These are phyloP conservation scores for Exephanes ischioxanthus DNA, from an alignment of 2,888 invertebrate species.

Conservation along the genomic window DNA sequence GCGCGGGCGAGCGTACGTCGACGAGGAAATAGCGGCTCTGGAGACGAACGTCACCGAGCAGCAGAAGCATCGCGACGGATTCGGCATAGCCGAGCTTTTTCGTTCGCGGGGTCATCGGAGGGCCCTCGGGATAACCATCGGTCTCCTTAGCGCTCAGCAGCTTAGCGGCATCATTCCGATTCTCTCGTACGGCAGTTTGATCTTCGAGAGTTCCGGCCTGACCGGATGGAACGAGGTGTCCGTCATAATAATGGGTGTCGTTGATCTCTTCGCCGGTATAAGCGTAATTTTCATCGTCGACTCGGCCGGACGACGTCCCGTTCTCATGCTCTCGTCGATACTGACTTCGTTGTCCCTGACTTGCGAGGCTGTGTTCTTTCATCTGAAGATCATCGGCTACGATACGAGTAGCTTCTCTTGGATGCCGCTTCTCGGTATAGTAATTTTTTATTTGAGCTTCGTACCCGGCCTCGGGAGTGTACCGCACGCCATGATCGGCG, in stretches of 20 bases:
- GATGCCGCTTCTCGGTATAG: constrained; percentile 34
- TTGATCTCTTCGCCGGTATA: neutral
- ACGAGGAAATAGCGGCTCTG: constrained; percentile 27
- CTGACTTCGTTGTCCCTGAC: constrained; percentile 16
- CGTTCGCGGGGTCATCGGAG: neutral
- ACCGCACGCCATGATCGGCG: constrained; percentile 63
- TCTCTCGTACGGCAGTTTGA: constrained; percentile 12
- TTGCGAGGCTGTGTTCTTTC: constrained; percentile 29
- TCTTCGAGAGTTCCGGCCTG: constrained; percentile 34
- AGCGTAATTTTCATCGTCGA: constrained; percentile 26
- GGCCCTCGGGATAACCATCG: constrained; percentile 1
- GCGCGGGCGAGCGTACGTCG: constrained; percentile 21
- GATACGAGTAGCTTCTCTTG: constrained; percentile 25
- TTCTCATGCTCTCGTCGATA: constrained; percentile 10
- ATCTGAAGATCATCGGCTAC: constrained; percentile 27
- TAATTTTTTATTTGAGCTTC: constrained; percentile 10
- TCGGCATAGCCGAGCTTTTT: neutral
- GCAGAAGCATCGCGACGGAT: neutral
- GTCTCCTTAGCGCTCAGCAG: constrained; percentile 15
- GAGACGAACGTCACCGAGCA: constrained; percentile 11
- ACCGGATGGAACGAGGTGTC: constrained; percentile 2
- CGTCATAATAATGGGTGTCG: constrained; percentile 30
- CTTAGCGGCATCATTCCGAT: constrained; percentile 40
- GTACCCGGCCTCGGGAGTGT: constrained; percentile 61
- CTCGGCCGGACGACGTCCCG: constrained; percentile 14